phyloP scores from a whole-genome alignment of 2,797 vertebrate genomes.

The Miichthys miiuy region DNA sequence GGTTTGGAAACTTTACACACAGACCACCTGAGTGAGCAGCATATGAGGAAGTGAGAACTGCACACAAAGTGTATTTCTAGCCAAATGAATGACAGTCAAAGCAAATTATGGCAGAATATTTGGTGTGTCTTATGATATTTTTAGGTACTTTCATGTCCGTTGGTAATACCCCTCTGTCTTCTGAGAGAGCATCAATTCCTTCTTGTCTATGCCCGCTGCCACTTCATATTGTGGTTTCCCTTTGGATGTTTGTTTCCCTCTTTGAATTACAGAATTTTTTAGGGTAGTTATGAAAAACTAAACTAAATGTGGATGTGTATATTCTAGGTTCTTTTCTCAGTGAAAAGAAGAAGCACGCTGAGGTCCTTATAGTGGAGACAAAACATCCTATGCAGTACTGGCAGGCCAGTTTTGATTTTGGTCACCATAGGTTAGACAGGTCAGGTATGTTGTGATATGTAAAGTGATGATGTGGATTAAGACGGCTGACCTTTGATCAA shows the following conservation, averaged over 20 bases:
- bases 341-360: background rate
- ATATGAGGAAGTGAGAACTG: conserved; percentile 51
- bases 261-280: background rate
- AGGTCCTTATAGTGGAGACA: background rate
- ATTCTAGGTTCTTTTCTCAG: background rate
- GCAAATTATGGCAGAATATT: background rate
- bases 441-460: background rate
- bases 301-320: background rate
- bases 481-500: conserved; percentile 28
- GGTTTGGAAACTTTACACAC: background rate
- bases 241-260: background rate
- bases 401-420: background rate
- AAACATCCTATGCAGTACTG: background rate
- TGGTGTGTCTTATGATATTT: background rate
- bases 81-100: background rate
- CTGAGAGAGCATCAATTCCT: too few relatives aligned
- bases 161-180: background rate
- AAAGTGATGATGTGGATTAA: conserved; percentile 40
- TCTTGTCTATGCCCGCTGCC: too few relatives aligned
- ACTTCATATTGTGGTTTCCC: background rate
- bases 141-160: conserved; percentile 20
- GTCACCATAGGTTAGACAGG: background rate
- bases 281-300: background rate
- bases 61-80: background rate
- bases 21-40: background rate